A percentile compares a stretch with the other conserved stretches of the same genome.
phyloP scores from a whole-genome alignment of 2,797 vertebrate genomes.

The Dromococcyx pavoninus region DNA sequence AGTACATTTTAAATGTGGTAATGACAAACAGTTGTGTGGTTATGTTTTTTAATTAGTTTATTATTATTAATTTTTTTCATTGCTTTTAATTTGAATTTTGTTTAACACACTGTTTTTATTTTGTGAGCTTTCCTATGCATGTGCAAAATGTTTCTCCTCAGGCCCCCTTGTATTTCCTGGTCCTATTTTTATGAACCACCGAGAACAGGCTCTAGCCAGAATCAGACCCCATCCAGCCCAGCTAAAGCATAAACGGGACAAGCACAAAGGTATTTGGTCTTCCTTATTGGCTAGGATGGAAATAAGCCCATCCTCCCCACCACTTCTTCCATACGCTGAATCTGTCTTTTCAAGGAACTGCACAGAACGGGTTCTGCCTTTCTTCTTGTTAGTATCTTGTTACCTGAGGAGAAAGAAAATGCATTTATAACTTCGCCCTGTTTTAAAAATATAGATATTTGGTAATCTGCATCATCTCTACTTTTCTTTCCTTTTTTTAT shows the following conservation, averaged over 20 bases:
- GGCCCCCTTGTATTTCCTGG: constrained; percentile 99
- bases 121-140: constrained; percentile 98
- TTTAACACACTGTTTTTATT: constrained; percentile 80
- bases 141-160: constrained; percentile 99
- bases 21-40: background rate
- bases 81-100: constrained; percentile 78
- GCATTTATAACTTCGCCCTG: constrained; percentile 14
- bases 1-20: background rate
- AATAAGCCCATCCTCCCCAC: constrained; percentile 76
- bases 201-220: constrained; percentile 99
- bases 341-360: constrained; percentile 78
- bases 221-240: constrained; percentile 98
- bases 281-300: constrained; percentile 85
- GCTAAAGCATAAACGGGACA: constrained; percentile 99
- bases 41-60: background rate
- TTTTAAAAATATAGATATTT: background rate
- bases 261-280: constrained; percentile 99
- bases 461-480: background rate
- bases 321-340: constrained; percentile 60
- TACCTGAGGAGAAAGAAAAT: constrained; percentile 78
- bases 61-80: constrained; percentile 29
- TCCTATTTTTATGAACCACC: constrained; percentile 99
- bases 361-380: constrained; percentile 64
- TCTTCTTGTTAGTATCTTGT: constrained; percentile 59
- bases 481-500: background rate